phyloP scores from a whole-genome alignment of 2,888 invertebrate species.

The Tetranychus truncatus region DNA sequence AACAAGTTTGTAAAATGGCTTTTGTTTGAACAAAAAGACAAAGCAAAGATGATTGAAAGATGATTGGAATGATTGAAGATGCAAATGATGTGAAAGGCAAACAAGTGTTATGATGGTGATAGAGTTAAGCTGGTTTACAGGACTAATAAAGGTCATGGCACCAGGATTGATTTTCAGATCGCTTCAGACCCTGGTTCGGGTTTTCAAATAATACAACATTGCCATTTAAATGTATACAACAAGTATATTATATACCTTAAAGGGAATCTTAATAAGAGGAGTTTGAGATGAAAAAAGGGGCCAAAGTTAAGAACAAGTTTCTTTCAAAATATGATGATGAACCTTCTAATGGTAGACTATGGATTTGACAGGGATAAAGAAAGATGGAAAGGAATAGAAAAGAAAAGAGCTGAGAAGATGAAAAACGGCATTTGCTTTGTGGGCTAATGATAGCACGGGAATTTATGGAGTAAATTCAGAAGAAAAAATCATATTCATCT shows the following conservation, averaged over 20 bases:
- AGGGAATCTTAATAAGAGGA: not conserved
- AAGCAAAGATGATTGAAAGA: not conserved
- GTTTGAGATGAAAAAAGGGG: not conserved
- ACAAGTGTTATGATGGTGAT: not conserved
- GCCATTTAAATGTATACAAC: not conserved
- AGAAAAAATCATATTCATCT: conserved; percentile 10
- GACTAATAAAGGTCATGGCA: not conserved
- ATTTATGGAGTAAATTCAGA: conserved; percentile 10
- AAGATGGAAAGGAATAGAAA: not conserved
- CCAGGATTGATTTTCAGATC: not conserved
- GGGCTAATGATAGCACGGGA: conserved; percentile 14
- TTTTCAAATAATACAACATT: not conserved
- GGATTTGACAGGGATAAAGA: conserved; percentile 6
- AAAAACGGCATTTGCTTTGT: not conserved
- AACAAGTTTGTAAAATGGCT: not conserved
- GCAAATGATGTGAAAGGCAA: not conserved
- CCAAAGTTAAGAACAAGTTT: not conserved
- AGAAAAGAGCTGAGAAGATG: not conserved
- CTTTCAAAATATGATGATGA: not conserved
- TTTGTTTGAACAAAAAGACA: not conserved
- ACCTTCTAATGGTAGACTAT: not conserved
- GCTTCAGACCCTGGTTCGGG: not conserved
- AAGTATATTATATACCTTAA: not conserved
- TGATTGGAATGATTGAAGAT: not conserved
- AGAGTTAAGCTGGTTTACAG: not conserved